Percentiles rank a stretch among this genome's conserved stretches.
phyloP scores from a whole-genome alignment of 2,113 vertebrate species.

The Equus przewalskii region DNA sequence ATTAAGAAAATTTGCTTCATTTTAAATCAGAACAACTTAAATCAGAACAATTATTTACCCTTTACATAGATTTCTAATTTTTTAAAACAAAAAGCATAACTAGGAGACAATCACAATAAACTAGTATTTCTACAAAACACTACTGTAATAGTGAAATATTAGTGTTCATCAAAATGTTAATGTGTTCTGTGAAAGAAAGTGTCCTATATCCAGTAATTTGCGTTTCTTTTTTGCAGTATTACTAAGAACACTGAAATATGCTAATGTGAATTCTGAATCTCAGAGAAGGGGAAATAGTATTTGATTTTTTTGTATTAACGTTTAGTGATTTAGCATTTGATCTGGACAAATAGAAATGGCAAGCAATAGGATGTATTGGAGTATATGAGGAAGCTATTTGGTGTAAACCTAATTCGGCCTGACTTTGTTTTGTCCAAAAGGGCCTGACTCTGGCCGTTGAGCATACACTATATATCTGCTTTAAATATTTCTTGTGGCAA shows the following conservation, averaged over 20 bases:
- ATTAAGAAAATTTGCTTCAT: not conserved
- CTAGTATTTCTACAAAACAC: not conserved
- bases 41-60: not conserved
- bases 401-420: no score
- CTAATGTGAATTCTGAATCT: not conserved
- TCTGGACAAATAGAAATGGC: no score
- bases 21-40: constrained; percentile 5
- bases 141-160: not conserved
- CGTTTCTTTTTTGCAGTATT: not conserved
- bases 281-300: not conserved
- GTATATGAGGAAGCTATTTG: no score
- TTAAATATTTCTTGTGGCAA: no score
- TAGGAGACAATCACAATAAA: not conserved
- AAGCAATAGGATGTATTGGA: no score
- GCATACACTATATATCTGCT: no score
- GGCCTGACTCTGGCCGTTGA: no score
- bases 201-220: not conserved
- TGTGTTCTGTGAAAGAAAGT: not conserved
- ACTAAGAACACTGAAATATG: constrained; percentile 8
- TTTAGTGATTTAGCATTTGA: not conserved
- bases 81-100: not conserved
- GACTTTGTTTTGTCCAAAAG: no score
- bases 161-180: constrained; percentile 38
- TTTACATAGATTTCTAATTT: constrained; percentile 4
- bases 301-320: not conserved